These are phyloP conservation scores for Elaeidobius kamerunicus DNA, from an alignment of 2,888 invertebrate species.

Conservation along the genomic window DNA sequence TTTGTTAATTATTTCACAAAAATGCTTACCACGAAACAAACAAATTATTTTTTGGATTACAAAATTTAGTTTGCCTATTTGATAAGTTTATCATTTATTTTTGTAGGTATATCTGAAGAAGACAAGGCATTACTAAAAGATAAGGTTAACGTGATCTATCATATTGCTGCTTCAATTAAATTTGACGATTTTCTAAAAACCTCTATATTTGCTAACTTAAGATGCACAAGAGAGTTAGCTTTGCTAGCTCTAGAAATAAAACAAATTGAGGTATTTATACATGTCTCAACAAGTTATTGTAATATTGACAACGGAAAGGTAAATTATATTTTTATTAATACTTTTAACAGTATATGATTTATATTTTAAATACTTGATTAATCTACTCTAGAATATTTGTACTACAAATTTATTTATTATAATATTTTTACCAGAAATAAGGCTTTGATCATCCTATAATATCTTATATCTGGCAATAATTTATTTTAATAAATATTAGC, in stretches of 20 bases:
- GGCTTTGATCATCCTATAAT: too few relatives aligned
- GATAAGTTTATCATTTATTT: neutral
- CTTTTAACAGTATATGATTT: neutral
- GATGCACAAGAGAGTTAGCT: slow-evolving; percentile 63
- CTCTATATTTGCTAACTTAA: slow-evolving; percentile 62
- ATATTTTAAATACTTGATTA: too few relatives aligned
- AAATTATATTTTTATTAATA: too few relatives aligned
- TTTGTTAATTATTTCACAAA: too few relatives aligned
- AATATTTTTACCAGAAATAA: too few relatives aligned
- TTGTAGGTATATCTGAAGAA: slow-evolving; percentile 53
- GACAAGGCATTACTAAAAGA: slow-evolving; percentile 54
- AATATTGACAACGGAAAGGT: slow-evolving; percentile 62
- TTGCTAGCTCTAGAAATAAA: slow-evolving; percentile 58
- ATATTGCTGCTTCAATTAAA: slow-evolving; percentile 77
- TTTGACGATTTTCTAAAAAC: slow-evolving; percentile 75
- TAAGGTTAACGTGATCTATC: slow-evolving; percentile 67
- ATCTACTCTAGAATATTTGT: too few relatives aligned
- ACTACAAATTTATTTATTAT: too few relatives aligned
- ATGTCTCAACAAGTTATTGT: slow-evolving; percentile 86
- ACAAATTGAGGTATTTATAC: slow-evolving; percentile 58
- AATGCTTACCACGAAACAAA: too few relatives aligned
- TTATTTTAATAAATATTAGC: too few relatives aligned
- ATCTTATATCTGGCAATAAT: too few relatives aligned
- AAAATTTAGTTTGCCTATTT: too few relatives aligned
- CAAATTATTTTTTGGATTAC: too few relatives aligned